These are phyloP conservation scores for Dynastes tityus DNA, from an alignment of 2,888 invertebrate genomes.

Conservation along the genomic window DNA sequence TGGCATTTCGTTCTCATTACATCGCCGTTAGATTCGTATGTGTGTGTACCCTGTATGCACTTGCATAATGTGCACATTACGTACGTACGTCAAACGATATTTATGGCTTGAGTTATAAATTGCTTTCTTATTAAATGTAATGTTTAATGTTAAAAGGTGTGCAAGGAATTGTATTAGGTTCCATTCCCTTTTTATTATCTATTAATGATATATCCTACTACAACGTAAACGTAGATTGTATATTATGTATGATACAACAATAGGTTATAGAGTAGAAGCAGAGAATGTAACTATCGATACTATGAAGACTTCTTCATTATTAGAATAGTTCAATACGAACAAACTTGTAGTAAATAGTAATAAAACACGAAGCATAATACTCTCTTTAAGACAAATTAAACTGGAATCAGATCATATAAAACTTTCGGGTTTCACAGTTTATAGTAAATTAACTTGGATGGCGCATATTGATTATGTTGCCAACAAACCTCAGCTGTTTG, in stretches of 20 bases:
- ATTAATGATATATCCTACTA: background rate
- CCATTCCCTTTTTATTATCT: too few species aligned
- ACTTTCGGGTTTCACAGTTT: background rate
- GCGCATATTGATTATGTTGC: conserved; percentile 18
- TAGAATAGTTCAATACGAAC: conserved; percentile 15
- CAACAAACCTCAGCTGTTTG: conserved; percentile 9
- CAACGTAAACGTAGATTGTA: conserved; percentile 8
- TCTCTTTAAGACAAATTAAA: conserved; percentile 7
- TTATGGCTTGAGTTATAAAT: background rate
- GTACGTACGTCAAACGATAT: background rate
- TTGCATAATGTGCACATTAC: background rate
- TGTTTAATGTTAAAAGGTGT: too few species aligned
- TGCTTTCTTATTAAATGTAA: background rate
- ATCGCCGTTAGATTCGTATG: background rate
- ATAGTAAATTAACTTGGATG: conserved; percentile 1
- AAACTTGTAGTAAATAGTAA: conserved; percentile 16
- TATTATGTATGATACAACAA: conserved; percentile 10
- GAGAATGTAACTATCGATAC: background rate
- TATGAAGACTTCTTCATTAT: conserved; percentile 3
- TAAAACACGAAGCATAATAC: conserved; percentile 8
- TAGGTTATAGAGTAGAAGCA: background rate
- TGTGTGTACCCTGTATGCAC: background rate
- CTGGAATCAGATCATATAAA: conserved; percentile 13
- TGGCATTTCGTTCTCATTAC: conserved; percentile 4
- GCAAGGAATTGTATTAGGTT: too few species aligned